phyloP scores from a whole-genome alignment of 2,888 invertebrate genomes.

The Lasius platythorax region DNA sequence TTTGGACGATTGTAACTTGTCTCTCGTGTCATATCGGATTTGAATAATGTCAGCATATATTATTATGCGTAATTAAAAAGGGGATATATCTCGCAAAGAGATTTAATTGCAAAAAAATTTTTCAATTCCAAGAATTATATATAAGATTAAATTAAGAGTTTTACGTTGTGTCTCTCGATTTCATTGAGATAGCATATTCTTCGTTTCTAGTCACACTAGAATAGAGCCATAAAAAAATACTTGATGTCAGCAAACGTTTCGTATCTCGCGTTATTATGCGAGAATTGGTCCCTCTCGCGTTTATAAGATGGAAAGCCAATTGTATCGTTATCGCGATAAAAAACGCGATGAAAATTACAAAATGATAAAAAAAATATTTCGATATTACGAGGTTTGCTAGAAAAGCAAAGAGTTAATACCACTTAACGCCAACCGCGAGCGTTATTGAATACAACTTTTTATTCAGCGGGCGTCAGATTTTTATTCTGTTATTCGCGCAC shows the following conservation, averaged over 20 bases:
- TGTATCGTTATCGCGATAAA: background rate
- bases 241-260: background rate
- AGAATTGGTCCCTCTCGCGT: background rate
- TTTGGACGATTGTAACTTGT: constrained; percentile 18
- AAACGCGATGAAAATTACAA: background rate
- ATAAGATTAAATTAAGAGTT: constrained; percentile 8
- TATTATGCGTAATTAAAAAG: constrained; percentile 16
- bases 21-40: background rate
- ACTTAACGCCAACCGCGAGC: constrained; percentile 53
- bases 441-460: constrained; percentile 56
- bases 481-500: constrained; percentile 56
- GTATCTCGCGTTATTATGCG: background rate
- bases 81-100: background rate
- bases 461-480: constrained; percentile 55
- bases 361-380: constrained; percentile 21
- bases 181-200: background rate
- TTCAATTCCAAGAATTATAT: constrained; percentile 2
- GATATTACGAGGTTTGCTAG: constrained; percentile 45
- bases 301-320: background rate
- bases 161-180: background rate
- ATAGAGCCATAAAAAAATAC: background rate
- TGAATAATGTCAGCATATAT: constrained; percentile 9
- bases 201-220: background rate
- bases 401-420: constrained; percentile 56
- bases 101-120: constrained; percentile 23